Evolutionary conservation across 2,888 invertebrate genomes (phyloP), one percentile per base, ranked within the genome.

Genomic region (Cephus rjabovi): DNA sequence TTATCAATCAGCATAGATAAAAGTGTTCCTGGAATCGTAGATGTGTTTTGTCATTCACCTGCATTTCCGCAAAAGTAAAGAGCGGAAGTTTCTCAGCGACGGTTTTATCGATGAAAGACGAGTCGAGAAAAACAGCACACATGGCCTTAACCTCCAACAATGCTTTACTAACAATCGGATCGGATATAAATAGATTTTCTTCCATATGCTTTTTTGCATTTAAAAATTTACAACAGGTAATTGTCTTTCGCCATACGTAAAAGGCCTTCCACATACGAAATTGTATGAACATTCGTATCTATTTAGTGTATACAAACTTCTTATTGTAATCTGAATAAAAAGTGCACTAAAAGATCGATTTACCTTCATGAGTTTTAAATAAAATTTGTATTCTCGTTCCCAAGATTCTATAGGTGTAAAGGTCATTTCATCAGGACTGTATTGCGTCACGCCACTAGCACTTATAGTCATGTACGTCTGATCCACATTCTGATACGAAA

Each of bases 351-450:
- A 40, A 9, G 33, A 69, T 33, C n/a, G 77, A 76, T 79, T 90
- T 91, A 95, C 95, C 91, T 95, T 94, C 82, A 95, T 95, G n/a
- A 98, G 93, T 88, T 95, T 93, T 70, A 95, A 93, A 88, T 96
- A 97, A 90, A 95, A 95, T n/a, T 94, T 94, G 87, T 96, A 97
- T 88, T 97, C 97, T 79, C 94, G 94, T 88, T 96, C 96, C 97
- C 97, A 98, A 80, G 95, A 93, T 33, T 95, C 93, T 11, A 98
- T 92, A 12, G 95, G 94, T 0, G 97, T 97, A 88, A 96, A 97
- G 23, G 95, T 94, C 91, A 96, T 95, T 89, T 97, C 97, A 77
- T 94, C 94, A 23, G 93, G 90, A 76, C 92, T 94, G 89, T 94
- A 95, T 86, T 96, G 95, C n/a, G 96, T 95, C 0, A 97, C 96